These are phyloP conservation scores for Trachythela sp. DNA, from an alignment of 64 coral and sea anemone species.

Conservation along the genomic window DNA sequence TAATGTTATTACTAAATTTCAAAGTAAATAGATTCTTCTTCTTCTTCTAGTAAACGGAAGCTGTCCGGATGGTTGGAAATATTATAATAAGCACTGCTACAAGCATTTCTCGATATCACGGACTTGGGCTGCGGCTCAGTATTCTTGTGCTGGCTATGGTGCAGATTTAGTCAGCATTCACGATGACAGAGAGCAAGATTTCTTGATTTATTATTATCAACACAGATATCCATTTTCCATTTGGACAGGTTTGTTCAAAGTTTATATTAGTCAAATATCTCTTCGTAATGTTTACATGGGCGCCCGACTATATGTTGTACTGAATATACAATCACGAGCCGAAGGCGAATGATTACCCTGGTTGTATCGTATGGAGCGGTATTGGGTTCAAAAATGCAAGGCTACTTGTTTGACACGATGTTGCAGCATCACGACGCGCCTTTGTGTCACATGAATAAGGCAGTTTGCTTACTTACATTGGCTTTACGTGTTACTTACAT, in stretches of 20 bases:
- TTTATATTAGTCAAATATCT: neutral
- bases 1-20: neutral
- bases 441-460: no score
- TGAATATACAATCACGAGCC: no score
- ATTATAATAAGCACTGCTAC: neutral
- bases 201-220: neutral
- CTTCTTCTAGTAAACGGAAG: neutral
- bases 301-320: neutral
- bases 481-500: no score
- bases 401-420: no score
- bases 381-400: no score
- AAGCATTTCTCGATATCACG: neutral
- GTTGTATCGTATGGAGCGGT: no score
- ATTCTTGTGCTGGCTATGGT: neutral
- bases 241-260: neutral
- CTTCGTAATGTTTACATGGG: neutral
- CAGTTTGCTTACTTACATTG: no score
- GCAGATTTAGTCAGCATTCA: constrained; percentile 4
- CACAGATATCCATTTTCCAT: neutral
- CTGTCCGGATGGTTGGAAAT: neutral
- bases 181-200: constrained; percentile 5
- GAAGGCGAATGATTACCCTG: no score
- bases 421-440: no score
- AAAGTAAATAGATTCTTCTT: neutral
- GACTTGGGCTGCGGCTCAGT: neutral